Conservation (phyloP, 2,888 invertebrate genomes). For the Diarsia brunnea region DNA sequence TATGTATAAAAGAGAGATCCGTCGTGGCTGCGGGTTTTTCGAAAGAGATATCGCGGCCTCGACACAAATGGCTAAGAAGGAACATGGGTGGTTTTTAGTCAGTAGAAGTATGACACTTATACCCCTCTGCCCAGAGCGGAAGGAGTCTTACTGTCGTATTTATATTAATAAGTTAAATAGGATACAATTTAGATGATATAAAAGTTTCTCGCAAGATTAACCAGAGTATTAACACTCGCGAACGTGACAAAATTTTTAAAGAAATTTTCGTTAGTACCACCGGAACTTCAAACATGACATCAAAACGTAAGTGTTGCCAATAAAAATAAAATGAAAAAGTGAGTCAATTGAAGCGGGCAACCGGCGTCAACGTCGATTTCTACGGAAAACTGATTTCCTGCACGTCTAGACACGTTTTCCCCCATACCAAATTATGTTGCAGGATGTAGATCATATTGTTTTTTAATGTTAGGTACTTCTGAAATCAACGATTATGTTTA, state of each 20-base stretch:
- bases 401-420: slow-evolving; percentile 85
- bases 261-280: neutral
- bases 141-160: too few relatives aligned
- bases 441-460: slow-evolving; percentile 42
- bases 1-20: neutral
- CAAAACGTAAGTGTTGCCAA: slow-evolving; percentile 4
- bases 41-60: too few relatives aligned
- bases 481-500: neutral
- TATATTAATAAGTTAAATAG: too few relatives aligned
- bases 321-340: slow-evolving; percentile 40
- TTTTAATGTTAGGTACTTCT: neutral
- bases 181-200: neutral
- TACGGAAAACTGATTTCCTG: slow-evolving; percentile 85
- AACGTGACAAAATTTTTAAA: neutral
- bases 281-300: neutral
- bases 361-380: slow-evolving; percentile 71
- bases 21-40: too few relatives aligned
- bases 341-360: slow-evolving; percentile 53
- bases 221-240: neutral
- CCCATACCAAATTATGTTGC: slow-evolving; percentile 74
- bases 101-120: too few relatives aligned
- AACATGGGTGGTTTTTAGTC: too few relatives aligned
- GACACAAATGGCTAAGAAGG: too few relatives aligned
- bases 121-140: too few relatives aligned
- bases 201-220: neutral